Evolutionary conservation across 1,140 invertebrate genomes (phyloP), one percentile per base, ranked within the genome.

Genomic region (Lordiphosa stackelbergi): DNA sequence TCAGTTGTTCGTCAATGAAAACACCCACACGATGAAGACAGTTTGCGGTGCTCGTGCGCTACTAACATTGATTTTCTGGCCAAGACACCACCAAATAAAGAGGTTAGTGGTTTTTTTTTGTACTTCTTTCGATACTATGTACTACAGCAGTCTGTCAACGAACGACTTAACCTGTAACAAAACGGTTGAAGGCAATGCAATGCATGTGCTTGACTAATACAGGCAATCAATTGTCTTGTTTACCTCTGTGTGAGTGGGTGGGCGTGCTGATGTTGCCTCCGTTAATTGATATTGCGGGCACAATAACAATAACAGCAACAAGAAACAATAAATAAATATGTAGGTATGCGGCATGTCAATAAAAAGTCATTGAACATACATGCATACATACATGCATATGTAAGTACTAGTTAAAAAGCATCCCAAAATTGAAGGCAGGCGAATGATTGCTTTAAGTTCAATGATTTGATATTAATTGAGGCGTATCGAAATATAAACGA

Each of bases 321-420:
- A 31, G 28, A 31, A 31, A 31, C 28, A 31, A 31, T 31, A 55
- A 78, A 77, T 69, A 73, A 55, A 75, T 57, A 56, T 53, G 6
- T 31, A 31, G 28, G 28, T 8, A 31, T 8, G 28, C 28, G 22
- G 22, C 22, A 24, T 31, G 28, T 31, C 63, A 71, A 66, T 51
- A 75, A 53, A 59, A 36, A 41, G 55, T 69, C 69, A 69, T 73
- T 78, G 73, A 78, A 69, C 38, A 71, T 64, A 66, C 56, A 78
- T 59, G 61, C 41, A 60, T 31, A 8, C 28, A 31, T 31, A 19
- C 19, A 19, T 19, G 3, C 19, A 24, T 24, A 3, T 22, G 19
- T 22, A 28, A 28, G 24, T 28, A 28, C 24, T 4, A n/a, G 34
- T 19, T 43, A 37, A 6, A 19, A 12, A 45, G 0, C 6, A 5